Base-by-base conservation (phyloP, 2,113 vertebrate genomes). In the Catharus bicknelli region DNA sequence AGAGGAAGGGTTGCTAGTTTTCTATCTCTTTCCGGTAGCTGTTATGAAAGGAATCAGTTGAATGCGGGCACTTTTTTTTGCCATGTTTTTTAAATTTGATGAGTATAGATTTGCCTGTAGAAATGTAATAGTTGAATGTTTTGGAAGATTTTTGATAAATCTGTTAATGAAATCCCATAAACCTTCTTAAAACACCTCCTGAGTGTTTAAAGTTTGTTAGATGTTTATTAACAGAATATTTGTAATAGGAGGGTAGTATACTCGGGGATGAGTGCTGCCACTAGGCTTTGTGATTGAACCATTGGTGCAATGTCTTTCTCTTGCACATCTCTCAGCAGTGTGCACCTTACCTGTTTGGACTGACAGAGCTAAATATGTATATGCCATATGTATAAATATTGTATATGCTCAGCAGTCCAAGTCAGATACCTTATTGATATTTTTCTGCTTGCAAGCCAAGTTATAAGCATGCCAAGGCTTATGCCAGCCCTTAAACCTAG, bases 1-100 rank as follows among this genome's bases (percentile, higher is more conserved):
- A 85, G 86, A 76, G 80, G 88, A 91, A 87, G 86, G 72, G 54
- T 68, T 79, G 58, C 67, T 83, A 48, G 48, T 64, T 72, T 92
- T 91, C 73, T 66, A 8, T 57, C 40, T 75, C 43, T 83, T 95
- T 94, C 84, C 83, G 88, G 84, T 84, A 32, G 36, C 43, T 63
- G 57, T 95, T 90, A 69, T 42, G 50, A 92, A 94, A 81, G 23
- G 9, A 76, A 86, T 90, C 38, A 7, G 68, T 87, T 80, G 59
- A 59, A 69, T 47, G 19, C 9, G 26, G 27, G 27, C 5, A 43
- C 16, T 72, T 36, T 48, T 40, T 81, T 55, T 36, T 13, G 5
- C 4, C 23, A 25, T 30, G 4, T 50, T 78, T 90, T 90, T 70
- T 34, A 61, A 54, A 25, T 30, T 64, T 82, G 25, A 2, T 23